phyloP scores from a whole-genome alignment of 2,888 invertebrate species.

The Microplitis manilae region DNA sequence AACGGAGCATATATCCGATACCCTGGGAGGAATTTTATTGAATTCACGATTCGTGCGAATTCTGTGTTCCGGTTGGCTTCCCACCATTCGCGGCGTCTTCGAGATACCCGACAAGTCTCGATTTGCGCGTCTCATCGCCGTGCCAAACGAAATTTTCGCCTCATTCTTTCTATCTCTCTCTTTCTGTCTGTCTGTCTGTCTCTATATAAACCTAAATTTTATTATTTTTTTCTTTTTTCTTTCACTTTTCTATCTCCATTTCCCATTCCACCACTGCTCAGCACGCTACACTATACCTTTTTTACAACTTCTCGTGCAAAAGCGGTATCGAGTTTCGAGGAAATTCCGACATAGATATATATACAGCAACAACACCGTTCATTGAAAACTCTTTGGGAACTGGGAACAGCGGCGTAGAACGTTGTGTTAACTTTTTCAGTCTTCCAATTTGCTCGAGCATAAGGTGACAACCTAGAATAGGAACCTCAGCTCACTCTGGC shows the following conservation, averaged over 20 bases:
- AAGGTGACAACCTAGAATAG: conserved; percentile 5
- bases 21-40: conserved; percentile 58
- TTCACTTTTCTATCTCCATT: conserved; percentile 18
- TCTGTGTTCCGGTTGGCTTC: conserved; percentile 57
- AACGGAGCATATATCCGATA: conserved; percentile 55
- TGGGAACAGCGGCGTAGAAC: conserved; percentile 10
- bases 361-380: conserved; percentile 1
- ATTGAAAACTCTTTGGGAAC: conserved; percentile 31
- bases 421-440: conserved; percentile 30
- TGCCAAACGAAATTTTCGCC: conserved; percentile 37
- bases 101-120: conserved; percentile 21
- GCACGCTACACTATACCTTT: not conserved
- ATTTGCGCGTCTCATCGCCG: conserved; percentile 23
- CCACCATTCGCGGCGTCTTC: conserved; percentile 37
- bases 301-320: not conserved
- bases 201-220: not conserved
- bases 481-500: conserved; percentile 7
- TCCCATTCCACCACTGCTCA: not conserved
- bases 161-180: conserved; percentile 6
- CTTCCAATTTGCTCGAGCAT: conserved; percentile 23
- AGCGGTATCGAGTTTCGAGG: conserved; percentile 31
- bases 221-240: conserved; percentile 15
- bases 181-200: not conserved
- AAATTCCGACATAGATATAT: conserved; percentile 13
- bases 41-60: conserved; percentile 60